phyloP scores from a whole-genome alignment of 2,888 invertebrate species.

The Brassicogethes aeneus region DNA sequence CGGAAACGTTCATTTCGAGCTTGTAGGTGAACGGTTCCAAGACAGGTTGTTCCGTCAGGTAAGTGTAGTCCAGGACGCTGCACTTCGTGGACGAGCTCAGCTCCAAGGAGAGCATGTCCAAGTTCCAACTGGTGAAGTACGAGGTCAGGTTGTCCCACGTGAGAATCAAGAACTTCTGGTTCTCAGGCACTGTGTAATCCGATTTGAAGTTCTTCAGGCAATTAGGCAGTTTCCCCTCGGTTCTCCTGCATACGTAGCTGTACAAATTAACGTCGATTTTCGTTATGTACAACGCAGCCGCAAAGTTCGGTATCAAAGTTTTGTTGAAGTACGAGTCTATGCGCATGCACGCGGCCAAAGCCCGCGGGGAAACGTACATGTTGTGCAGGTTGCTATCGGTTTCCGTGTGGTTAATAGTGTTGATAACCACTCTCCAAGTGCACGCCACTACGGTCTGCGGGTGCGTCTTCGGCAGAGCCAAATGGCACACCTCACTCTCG shows the following conservation, averaged over 20 bases:
- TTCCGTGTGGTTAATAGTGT: conserved; percentile 42
- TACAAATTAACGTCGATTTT: conserved; percentile 51
- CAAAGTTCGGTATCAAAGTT: conserved; percentile 54
- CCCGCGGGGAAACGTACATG: conserved; percentile 46
- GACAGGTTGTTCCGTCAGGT: conserved; percentile 47
- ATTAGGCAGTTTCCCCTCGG: conserved; percentile 32
- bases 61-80: conserved; percentile 50
- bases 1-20: conserved; percentile 30
- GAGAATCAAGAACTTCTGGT: conserved; percentile 52
- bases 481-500: conserved; percentile 53
- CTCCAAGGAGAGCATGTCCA: conserved; percentile 34
- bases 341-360: conserved; percentile 65
- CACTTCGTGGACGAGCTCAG: conserved; percentile 39
- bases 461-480: conserved; percentile 45
- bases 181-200: conserved; percentile 45
- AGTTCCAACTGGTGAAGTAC: conserved; percentile 37
- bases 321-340: conserved; percentile 70
- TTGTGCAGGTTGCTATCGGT: conserved; percentile 9
- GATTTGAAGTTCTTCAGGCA: conserved; percentile 44
- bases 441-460: conserved; percentile 51
- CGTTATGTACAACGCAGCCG: conserved; percentile 50
- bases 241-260: conserved; percentile 47
- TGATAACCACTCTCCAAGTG: conserved; percentile 62
- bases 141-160: conserved; percentile 42
- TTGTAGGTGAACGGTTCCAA: conserved; percentile 42